A percentile compares a stretch with the other conserved stretches of the same genome.
phyloP scores from a whole-genome alignment of 2,888 invertebrate species.

The Cremastobaeus sp. region DNA sequence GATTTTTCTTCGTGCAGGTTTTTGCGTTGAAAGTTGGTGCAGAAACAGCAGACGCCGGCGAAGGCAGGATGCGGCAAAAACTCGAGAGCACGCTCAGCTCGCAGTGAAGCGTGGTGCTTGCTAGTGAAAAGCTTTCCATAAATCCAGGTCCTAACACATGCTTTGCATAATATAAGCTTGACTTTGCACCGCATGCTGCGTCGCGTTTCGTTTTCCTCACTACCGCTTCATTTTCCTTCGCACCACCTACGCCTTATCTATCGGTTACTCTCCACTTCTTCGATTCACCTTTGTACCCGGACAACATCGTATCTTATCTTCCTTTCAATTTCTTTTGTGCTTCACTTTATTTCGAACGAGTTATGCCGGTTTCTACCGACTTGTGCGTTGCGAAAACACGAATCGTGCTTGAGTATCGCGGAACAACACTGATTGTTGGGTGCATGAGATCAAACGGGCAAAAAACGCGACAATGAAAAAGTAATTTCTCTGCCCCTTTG shows the following conservation, averaged over 20 bases:
- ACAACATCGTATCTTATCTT: slow-evolving; percentile 21
- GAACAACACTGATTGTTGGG: slow-evolving; percentile 32
- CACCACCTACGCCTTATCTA: slow-evolving; percentile 55
- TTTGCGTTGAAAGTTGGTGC: slow-evolving; percentile 29
- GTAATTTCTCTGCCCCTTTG: slow-evolving; percentile 5
- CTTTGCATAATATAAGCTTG: slow-evolving; percentile 77
- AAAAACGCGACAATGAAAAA: slow-evolving; percentile 3
- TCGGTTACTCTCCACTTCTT: slow-evolving; percentile 35
- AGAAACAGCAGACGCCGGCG: slow-evolving; percentile 34
- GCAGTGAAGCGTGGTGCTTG: slow-evolving; percentile 66
- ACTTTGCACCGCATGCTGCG: slow-evolving; percentile 62
- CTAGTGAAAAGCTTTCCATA: slow-evolving; percentile 74
- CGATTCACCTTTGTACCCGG: slow-evolving; percentile 2
- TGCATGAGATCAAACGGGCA: background rate
- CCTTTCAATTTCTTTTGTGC: slow-evolving; percentile 50
- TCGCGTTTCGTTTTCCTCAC: slow-evolving; percentile 60
- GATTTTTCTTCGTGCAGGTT: slow-evolving; percentile 33
- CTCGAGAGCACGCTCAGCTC: slow-evolving; percentile 49
- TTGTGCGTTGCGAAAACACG: slow-evolving; percentile 62
- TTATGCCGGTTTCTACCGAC: slow-evolving; percentile 68
- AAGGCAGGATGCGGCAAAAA: slow-evolving; percentile 60
- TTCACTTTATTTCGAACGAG: slow-evolving; percentile 66
- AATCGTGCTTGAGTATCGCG: slow-evolving; percentile 18
- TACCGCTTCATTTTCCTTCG: slow-evolving; percentile 53
- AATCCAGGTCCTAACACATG: slow-evolving; percentile 75